Base-by-base conservation (phyloP, 1,140 invertebrate species). In the Penaeus indicus region DNA sequence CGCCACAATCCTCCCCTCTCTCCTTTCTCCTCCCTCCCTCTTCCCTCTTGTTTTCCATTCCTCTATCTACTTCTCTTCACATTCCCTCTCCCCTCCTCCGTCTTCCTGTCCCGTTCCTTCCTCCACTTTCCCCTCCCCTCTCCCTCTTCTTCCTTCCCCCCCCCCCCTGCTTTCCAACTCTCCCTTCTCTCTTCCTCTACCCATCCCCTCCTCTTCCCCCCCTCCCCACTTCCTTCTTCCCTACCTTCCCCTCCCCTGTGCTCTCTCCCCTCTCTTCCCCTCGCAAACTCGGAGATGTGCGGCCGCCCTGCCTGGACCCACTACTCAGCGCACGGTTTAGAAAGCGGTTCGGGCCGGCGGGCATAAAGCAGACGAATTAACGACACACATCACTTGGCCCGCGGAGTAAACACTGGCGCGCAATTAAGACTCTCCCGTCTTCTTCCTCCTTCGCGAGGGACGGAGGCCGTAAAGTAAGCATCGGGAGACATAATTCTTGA, bases 361-460 rank as follows among this genome's bases (percentile, higher is more conserved):
- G 61, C 85, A 54, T 86, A 86, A 86, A 79, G 25, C 77, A 47
- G 42, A 25, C 32, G 69, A 80, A 86, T 86, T 86, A 47, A 86
- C 54, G 85, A 86, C 27, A 80, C 77, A 63, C 85, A 86, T 86
- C 62, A 79, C 60, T 86, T 86, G 64, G 67, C 38, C 18, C 72
- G 22, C 69, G 42, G 75, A 86, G 72, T 86, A 62, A 86, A 86
- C 72, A 78, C 72, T 86, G 84, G 72, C 60, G 27, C 42, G 85
- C 77, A 86, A 86, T 86, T 86, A 86, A 86, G 85, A 80, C 54
- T 32, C n/a, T 13, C 18, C 77, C 61, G 32, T 79, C 60, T 38
- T 64, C 38, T 79, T 54, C 22, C 62, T 32, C 60, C 62, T 38
- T 21, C 22, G 72, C 61, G 32, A 78, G 21, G 47, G 75, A 60